phyloP scores from a whole-genome alignment of 2,888 invertebrate species.

The Omphaloscelis lunosa region DNA sequence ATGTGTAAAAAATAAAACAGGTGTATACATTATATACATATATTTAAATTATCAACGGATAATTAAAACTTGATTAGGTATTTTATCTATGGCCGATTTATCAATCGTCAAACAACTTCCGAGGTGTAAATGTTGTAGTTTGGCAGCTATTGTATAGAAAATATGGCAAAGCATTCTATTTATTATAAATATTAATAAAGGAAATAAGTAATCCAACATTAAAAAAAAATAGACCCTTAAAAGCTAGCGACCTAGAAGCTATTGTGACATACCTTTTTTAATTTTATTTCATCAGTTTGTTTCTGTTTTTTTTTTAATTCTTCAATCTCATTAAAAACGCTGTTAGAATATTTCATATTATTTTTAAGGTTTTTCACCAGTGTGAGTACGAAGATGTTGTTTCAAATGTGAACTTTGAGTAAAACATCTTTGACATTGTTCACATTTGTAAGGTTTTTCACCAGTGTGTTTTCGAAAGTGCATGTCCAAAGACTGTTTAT shows the following conservation, averaged over 20 bases:
- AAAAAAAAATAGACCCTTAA: neutral
- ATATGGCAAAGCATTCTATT: neutral
- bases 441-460: conserved; percentile 38
- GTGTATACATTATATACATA: too few species aligned
- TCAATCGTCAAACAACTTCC: too few species aligned
- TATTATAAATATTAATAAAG: neutral
- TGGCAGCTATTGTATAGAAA: neutral
- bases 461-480: conserved; percentile 28
- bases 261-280: neutral
- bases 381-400: conserved; percentile 19
- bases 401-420: conserved; percentile 28
- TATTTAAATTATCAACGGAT: too few species aligned
- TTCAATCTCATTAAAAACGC: too few species aligned
- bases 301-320: neutral
- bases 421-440: conserved; percentile 17
- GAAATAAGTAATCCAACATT: neutral
- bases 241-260: neutral
- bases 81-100: too few species aligned
- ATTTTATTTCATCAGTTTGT: neutral
- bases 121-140: too few species aligned
- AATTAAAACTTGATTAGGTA: too few species aligned
- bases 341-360: neutral
- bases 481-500: conserved; percentile 13
- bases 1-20: too few species aligned
- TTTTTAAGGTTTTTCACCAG: conserved; percentile 22